Evolutionary conservation across 2,888 invertebrate species (phyloP).

Genomic region (Microchrysa polita): DNA sequence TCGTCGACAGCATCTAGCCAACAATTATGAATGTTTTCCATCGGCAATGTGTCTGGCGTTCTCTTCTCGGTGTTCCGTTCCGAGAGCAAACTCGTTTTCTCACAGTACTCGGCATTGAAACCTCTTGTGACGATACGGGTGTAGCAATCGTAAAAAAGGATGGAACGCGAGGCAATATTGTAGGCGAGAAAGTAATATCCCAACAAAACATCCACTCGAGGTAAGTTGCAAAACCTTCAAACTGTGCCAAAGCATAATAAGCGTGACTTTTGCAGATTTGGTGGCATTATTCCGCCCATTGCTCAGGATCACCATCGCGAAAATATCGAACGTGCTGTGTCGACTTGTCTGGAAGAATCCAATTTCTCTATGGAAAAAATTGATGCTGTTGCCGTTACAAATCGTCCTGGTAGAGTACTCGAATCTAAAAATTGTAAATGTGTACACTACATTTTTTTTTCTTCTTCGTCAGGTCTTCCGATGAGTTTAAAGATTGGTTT

Average conservation of each 20-base stretch:
- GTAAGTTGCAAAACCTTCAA: conserved; percentile 62
- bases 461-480: conserved; percentile 71
- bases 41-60: background rate
- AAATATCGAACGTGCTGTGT: conserved; percentile 79
- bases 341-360: conserved; percentile 72
- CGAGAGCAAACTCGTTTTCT: conserved; percentile 40
- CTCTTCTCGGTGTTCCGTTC: background rate
- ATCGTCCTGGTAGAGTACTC: conserved; percentile 75
- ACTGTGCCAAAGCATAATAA: background rate
- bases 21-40: background rate
- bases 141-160: conserved; percentile 82
- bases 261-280: conserved; percentile 55
- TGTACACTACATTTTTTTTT: background rate
- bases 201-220: conserved; percentile 80
- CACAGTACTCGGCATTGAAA: conserved; percentile 89
- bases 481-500: conserved; percentile 83
- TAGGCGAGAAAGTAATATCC: conserved; percentile 84
- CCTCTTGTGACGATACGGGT: conserved; percentile 97
- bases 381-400: conserved; percentile 91
- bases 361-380: conserved; percentile 71
- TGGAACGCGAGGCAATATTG: conserved; percentile 67
- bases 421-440: background rate
- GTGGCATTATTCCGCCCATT: conserved; percentile 87
- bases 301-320: conserved; percentile 83
- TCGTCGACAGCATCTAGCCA: too few species aligned